A percentile compares a stretch with the other conserved stretches of the same genome.
Conservation (phyloP, 2,113 vertebrate species). For the Nettapus auritus region DNA sequence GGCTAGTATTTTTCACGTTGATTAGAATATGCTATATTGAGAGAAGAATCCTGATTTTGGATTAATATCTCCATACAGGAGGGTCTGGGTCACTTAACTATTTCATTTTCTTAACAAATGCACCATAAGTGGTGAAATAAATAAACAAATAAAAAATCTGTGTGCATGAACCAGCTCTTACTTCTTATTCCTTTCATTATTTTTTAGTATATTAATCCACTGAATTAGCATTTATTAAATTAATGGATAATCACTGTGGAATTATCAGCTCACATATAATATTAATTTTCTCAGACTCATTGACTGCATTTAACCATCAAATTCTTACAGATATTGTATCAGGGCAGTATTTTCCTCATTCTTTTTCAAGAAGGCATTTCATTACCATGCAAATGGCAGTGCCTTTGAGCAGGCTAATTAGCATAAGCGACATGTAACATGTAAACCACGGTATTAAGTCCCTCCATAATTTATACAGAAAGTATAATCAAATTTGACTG, state of each 20-base stretch:
- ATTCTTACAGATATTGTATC: not conserved
- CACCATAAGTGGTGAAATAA: not conserved
- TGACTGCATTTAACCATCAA: not conserved
- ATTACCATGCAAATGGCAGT: slow-evolving; percentile 22
- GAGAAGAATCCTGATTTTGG: not conserved
- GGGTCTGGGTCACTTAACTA: not conserved
- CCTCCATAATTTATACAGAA: not conserved
- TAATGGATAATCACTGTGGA: not conserved
- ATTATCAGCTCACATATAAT: not conserved
- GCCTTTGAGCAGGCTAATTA: not conserved
- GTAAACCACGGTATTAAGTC: not conserved
- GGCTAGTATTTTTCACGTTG: not conserved
- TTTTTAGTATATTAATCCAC: not conserved
- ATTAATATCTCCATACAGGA: not conserved
- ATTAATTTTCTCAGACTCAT: not conserved
- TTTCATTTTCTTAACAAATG: not conserved
- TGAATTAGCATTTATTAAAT: not conserved
- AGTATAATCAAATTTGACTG: not conserved
- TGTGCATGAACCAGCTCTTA: not conserved
- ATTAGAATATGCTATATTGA: not conserved
- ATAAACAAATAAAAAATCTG: not conserved
- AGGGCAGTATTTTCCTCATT: not conserved
- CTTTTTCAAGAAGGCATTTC: not conserved
- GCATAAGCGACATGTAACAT: not conserved
- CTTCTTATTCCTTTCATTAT: not conserved